Base-by-base conservation (phyloP, 2,888 invertebrate genomes). In the Erpobdella octoculata region DNA sequence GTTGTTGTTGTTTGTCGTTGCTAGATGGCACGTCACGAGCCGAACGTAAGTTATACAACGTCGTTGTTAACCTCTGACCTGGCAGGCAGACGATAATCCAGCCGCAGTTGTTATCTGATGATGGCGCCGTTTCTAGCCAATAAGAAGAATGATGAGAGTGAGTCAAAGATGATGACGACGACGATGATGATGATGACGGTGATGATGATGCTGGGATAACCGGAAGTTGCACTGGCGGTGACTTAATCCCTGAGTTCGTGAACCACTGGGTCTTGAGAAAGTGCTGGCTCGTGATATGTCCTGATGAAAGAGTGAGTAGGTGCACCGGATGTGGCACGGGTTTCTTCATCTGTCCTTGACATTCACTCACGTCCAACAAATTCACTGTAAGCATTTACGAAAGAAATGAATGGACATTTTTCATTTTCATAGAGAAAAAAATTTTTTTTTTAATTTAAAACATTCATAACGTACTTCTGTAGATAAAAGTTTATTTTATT, bases 71-170 rank as follows among this genome's bases (percentile, higher is more conserved):
- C 67, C 67, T 67, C 46, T 67, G 67, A 41, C 67, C 67, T 8
- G 67, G 67, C 46, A 38, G 37, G 41, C 67, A 67, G 37, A 38
- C 67, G 41, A 67, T 67, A 67, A 67, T 37, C 67, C 67, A 67
- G 31, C 28, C 41, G 37, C 38, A 41, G 38, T 37, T 67, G 67
- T 67, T 46, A 67, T 21, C 15, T 6, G 5, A 6, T n/a, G 53
- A 53, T 53, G 53, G 28, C 21, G 53, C 28, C 21, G 28, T 25
- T 28, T 21, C 21, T 21, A 53, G 21, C 53, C 21, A 21, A 28
- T 53, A 28, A 53, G 21, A 21, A 21, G 21, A 21, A 25, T n/a
- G 21, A 53, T 53, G 53, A 25, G 38, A 46, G 18, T 46, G 67
- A 28, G 41, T 41, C 46, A 67, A 31, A 1, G 65, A 38, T 36